phyloP scores from a whole-genome alignment of 2,888 invertebrate genomes.

The Cataglyphis albicans region DNA sequence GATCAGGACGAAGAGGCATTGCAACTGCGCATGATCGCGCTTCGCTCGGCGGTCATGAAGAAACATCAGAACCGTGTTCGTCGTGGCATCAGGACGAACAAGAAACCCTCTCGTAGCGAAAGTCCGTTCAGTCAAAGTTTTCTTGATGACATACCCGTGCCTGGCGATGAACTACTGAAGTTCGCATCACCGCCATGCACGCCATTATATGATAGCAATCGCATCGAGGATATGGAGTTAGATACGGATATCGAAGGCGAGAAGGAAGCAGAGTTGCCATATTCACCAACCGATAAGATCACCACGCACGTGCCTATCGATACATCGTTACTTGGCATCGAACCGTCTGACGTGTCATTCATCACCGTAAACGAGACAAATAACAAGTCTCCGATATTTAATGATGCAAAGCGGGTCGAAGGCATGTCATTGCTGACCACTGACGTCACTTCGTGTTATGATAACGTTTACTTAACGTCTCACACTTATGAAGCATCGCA shows the following conservation, averaged over 20 bases:
- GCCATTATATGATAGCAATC: constrained; percentile 63
- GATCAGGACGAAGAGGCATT: constrained; percentile 89
- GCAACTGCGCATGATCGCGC: constrained; percentile 89
- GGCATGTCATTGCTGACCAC: not conserved
- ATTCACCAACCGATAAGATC: constrained; percentile 83
- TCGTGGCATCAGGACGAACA: constrained; percentile 56
- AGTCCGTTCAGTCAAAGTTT: constrained; percentile 82
- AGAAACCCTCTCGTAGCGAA: constrained; percentile 68
- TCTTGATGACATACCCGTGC: constrained; percentile 76
- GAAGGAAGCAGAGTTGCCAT: constrained; percentile 79
- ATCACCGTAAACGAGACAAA: constrained; percentile 63
- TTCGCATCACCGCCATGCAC: constrained; percentile 68
- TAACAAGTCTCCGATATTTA: constrained; percentile 46
- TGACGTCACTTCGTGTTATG: not conserved
- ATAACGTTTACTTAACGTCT: not conserved
- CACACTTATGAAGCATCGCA: not conserved
- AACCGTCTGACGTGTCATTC: constrained; percentile 78
- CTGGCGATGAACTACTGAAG: constrained; percentile 65
- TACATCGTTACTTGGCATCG: constrained; percentile 76
- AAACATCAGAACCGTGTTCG: constrained; percentile 88
- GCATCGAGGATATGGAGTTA: constrained; percentile 83
- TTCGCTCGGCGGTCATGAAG: constrained; percentile 90
- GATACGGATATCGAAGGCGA: constrained; percentile 83
- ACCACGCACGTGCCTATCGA: constrained; percentile 73
- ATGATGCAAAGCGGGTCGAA: not conserved